Base-by-base conservation (phyloP, 2,113 vertebrate species). In the Dipodomys ordii region DNA sequence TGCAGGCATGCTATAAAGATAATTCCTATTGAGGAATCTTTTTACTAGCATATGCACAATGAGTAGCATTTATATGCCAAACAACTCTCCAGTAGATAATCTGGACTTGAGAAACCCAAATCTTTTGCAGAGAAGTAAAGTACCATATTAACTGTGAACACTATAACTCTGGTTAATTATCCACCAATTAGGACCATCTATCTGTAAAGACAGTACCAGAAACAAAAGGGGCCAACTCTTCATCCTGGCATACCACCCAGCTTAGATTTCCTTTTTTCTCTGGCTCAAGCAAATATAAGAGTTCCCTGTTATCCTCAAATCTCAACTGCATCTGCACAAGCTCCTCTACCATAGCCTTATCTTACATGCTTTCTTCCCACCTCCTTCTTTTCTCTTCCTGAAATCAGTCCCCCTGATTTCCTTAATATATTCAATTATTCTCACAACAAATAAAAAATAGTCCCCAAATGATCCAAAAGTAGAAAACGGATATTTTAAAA, bases 101-200 rank as follows among this genome's bases (percentile, higher is more conserved):
- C 20, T 72, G 60, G 83, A 49, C 87, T 81, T 88, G 57, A 62
- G 30, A 49, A 79, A 6, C 27, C 39, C 19, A 6, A 10, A 2
- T 65, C 32, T 83, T 83, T 89, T 79, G 12, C 67, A 71, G 53
- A 84, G 62, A 86, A 44, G 18, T 72, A 71, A 81, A 90, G 30
- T 1, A 67, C 71, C 28, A 2, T 77, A 13, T 35, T 46, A 18
- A 23, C 28, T 85, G 30, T 22, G 78, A 49, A 10, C 25, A 12
- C 46, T 23, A 6, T 10, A 22, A 67, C 6, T 73, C 69, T 74
- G 79, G 19, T 30, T 46, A 35, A 27, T 62, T 57, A 68, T 71
- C 78, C 15, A 35, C 35, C 20, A 60, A 2, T 35, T 65, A n/a
- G 64, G n/a, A 28, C 44, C 2, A 8, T 35, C 67, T 71, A 35